Base-by-base conservation (phyloP, 2,888 invertebrate genomes). In the Polydrusus pterygomalis region DNA sequence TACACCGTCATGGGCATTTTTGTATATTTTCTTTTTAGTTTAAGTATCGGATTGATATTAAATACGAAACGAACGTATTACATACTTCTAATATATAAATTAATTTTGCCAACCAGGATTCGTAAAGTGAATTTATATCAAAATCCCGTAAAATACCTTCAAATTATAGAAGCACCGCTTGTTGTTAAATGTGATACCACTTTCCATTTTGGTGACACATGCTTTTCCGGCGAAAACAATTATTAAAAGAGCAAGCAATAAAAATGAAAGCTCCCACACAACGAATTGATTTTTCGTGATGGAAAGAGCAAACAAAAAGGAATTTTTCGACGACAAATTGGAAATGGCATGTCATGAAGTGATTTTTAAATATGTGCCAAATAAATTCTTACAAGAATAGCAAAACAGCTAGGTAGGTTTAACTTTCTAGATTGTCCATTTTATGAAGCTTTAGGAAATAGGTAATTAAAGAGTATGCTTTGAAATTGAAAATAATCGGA, bases 211-310 rank as follows among this genome's bases (percentile, higher is more conserved):
- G 38, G 64, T 67, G 67, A 73, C 73, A 73, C 73, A 71, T 71
- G 63, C 56, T 71, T 64, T 64, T 63, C 43, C 58, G 18, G 45
- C 51, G 54, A 65, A 74, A 69, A 68, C 62, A 68, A 62, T 69
- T 40, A 74, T 62, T 74, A 62, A 62, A 74, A 54, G 47, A 58
- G 73, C 64, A 65, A 72, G 65, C 65, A 65, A 65, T 72, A 67
- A 73, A 73, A 60, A 60, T 38, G 67, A 67, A 67, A 73, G 34
- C 60, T 54, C 63, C 70, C 47, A 47, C 56, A 47, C 47, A 20
- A 51, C 58, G 74, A 74, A 74, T 74, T 74, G 74, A 74, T 74
- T 74, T 74, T 74, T 62, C 74, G 17, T 40, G 62, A 49, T 62
- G 51, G 54, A 63, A 69, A 38, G 34, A 38, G 69, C 49, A 69